Percentiles rank a stretch among this genome's conserved stretches.
Conservation (phyloP, 2,797 vertebrate genomes). For the Malacoctenus gilli region DNA sequence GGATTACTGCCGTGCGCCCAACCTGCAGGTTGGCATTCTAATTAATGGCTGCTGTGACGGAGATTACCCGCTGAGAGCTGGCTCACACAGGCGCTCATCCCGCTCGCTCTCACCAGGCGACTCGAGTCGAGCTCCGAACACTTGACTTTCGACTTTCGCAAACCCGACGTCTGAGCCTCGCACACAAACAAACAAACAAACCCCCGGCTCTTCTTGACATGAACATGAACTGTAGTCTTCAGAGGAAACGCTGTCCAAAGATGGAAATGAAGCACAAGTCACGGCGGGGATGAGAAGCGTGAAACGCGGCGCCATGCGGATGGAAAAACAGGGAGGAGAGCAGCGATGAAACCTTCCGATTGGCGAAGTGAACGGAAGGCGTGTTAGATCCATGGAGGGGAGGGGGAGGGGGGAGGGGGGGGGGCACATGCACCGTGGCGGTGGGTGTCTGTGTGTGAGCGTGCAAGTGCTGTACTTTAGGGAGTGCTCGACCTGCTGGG, state of each 20-base stretch:
- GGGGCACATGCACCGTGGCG: slow-evolving; percentile 45
- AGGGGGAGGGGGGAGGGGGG: too few relatives aligned
- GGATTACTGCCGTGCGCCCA: slow-evolving; percentile 12
- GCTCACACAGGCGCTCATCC: slow-evolving; percentile 39
- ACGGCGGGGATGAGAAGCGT: slow-evolving; percentile 27
- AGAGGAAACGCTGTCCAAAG: slow-evolving; percentile 9
- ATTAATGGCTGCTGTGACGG: slow-evolving; percentile 30
- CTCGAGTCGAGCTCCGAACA: background rate
- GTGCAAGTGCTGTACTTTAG: slow-evolving; percentile 42
- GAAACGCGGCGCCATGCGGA: slow-evolving; percentile 42
- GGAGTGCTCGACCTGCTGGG: slow-evolving; percentile 86
- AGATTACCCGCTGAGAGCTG: slow-evolving; percentile 32
- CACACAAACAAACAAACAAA: slow-evolving; percentile 22
- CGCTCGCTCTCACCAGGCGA: slow-evolving; percentile 11
- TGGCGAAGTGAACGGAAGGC: slow-evolving; percentile 31
- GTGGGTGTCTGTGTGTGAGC: slow-evolving; percentile 39
- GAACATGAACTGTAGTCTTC: background rate
- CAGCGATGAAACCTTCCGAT: too few relatives aligned
- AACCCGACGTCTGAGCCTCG: too few relatives aligned
- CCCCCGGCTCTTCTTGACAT: slow-evolving; percentile 20
- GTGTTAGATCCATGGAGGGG: slow-evolving; percentile 12
- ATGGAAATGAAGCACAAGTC: slow-evolving; percentile 7
- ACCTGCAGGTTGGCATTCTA: slow-evolving; percentile 3
- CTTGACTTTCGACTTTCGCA: background rate
- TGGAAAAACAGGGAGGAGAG: slow-evolving; percentile 16